phyloP scores from a whole-genome alignment of 2,113 vertebrate species.

The Mola mola region DNA sequence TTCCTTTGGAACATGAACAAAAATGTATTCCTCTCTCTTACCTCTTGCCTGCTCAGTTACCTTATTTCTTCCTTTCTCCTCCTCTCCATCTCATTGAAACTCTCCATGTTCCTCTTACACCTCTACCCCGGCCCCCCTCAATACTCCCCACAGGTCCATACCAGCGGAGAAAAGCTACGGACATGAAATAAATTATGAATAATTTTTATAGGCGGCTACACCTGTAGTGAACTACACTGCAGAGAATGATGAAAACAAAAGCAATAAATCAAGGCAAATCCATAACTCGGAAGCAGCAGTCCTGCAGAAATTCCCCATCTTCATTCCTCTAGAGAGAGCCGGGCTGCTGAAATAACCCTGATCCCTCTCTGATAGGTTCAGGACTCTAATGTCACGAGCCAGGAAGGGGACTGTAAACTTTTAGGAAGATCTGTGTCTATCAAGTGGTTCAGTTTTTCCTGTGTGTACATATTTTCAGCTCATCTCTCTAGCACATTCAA shows the following conservation, averaged over 20 bases:
- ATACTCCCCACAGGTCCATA: slow-evolving; percentile 21
- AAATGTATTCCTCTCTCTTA: neutral
- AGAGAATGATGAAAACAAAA: slow-evolving; percentile 73
- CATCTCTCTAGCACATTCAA: neutral
- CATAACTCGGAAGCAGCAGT: slow-evolving; percentile 49
- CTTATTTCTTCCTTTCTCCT: neutral
- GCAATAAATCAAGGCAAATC: slow-evolving; percentile 67
- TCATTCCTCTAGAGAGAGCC: slow-evolving; percentile 44
- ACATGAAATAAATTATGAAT: slow-evolving; percentile 69
- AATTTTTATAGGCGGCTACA: slow-evolving; percentile 65
- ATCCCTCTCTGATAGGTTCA: slow-evolving; percentile 34
- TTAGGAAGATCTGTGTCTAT: too few relatives aligned
- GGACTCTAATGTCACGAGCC: slow-evolving; percentile 10
- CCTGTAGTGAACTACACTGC: slow-evolving; percentile 59
- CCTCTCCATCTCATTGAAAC: neutral
- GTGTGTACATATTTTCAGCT: too few relatives aligned
- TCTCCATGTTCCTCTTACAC: slow-evolving; percentile 3
- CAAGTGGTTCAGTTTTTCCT: too few relatives aligned
- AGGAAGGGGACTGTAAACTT: neutral
- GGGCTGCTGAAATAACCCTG: slow-evolving; percentile 35
- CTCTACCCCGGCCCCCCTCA: slow-evolving; percentile 1
- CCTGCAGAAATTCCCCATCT: slow-evolving; percentile 50
- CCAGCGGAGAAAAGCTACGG: slow-evolving; percentile 20
- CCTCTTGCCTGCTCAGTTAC: neutral
- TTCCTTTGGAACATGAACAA: neutral